Conservation (phyloP, 2,797 vertebrate species). For the Malacoraja senta region DNA sequence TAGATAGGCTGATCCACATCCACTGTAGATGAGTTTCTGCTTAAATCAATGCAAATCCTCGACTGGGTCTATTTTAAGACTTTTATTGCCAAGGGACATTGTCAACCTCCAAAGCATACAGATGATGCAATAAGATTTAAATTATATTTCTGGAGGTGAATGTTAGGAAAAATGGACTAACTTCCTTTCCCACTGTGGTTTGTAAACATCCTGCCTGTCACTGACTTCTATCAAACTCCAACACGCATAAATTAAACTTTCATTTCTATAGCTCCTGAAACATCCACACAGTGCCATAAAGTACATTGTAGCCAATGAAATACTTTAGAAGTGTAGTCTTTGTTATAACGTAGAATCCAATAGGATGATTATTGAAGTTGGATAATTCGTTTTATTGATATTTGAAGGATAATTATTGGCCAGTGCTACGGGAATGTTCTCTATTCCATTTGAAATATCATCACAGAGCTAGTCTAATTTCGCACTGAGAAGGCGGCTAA, state of each 20-base stretch:
- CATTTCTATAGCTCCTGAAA: background rate
- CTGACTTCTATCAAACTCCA: background rate
- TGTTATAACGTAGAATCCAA: background rate
- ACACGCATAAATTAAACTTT: background rate
- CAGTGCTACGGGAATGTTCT: background rate
- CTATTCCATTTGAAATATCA: background rate
- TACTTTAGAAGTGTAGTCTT: background rate
- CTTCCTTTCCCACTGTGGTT: background rate
- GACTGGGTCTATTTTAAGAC: background rate
- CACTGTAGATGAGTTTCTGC: background rate
- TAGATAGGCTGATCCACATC: background rate
- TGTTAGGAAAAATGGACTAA: background rate
- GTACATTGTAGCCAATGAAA: no score
- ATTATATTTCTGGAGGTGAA: background rate
- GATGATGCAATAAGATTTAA: background rate
- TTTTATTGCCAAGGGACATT: background rate
- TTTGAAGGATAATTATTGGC: background rate
- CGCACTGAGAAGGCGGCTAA: no score
- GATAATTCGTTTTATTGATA: background rate
- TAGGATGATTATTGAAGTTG: background rate
- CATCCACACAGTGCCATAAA: no score
- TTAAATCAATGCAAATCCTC: background rate
- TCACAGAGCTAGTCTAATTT: no score
- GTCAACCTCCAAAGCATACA: background rate
- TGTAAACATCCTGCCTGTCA: background rate